Percentiles rank a stretch among this genome's conserved stretches.
Conservation (phyloP, 2,797 vertebrate species). For the Lates japonicus region DNA sequence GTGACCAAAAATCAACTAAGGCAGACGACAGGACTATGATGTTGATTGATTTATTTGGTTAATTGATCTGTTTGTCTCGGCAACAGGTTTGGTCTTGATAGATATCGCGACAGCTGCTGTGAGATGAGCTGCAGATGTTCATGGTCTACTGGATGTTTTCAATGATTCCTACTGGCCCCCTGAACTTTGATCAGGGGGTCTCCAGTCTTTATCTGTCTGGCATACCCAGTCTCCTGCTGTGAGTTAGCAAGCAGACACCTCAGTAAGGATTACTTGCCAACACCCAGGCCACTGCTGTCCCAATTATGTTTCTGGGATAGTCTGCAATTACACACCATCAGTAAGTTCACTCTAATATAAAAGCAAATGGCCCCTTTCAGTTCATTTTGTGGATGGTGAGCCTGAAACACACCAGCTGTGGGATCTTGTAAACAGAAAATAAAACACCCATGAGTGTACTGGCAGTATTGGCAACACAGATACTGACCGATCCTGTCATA, state of each 20-base stretch:
- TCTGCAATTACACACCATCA: too few relatives aligned
- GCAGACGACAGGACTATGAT: background rate
- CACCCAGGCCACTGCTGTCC: background rate
- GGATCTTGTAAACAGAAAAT: background rate
- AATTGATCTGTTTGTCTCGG: background rate
- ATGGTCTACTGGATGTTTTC: too few relatives aligned
- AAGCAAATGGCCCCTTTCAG: conserved; percentile 60
- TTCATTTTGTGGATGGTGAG: conserved; percentile 4
- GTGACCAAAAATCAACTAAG: background rate
- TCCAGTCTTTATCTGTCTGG: background rate
- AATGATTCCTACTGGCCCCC: background rate
- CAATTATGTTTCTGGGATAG: background rate
- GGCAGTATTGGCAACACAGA: background rate
- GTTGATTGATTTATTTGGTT: background rate
- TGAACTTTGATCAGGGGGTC: too few relatives aligned
- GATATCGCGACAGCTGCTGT: background rate
- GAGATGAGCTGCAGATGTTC: background rate
- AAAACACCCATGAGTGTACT: too few relatives aligned
- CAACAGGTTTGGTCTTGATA: background rate
- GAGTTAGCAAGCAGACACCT: background rate
- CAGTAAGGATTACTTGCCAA: background rate
- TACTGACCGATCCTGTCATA: too few relatives aligned
- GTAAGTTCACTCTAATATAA: too few relatives aligned
- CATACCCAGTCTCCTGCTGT: background rate
- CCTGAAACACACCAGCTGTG: background rate